These are phyloP conservation scores for Etheostoma cragini DNA, from an alignment of 2,113 vertebrate genomes.

Conservation along the genomic window DNA sequence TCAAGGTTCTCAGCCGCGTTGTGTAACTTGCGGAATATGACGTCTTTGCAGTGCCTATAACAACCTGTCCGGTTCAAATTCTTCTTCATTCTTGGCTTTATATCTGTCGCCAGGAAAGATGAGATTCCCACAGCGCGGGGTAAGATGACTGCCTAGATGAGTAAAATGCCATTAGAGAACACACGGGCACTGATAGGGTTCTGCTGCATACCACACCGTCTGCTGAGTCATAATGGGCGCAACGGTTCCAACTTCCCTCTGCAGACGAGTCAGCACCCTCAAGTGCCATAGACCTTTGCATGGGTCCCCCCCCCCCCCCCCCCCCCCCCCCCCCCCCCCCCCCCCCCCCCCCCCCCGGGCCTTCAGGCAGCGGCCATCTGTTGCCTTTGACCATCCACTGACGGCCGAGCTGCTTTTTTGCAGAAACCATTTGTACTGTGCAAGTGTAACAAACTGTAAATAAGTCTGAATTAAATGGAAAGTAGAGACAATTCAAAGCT, in stretches of 20 bases:
- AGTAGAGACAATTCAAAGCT: conserved; percentile 2
- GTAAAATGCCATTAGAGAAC: conserved; percentile 61
- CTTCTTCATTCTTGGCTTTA: conserved; percentile 35
- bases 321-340: too few relatives aligned
- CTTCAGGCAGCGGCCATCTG: too few relatives aligned
- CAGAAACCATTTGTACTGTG: not conserved
- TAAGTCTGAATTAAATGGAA: conserved; percentile 9
- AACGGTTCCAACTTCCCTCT: conserved; percentile 42
- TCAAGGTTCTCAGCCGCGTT: not conserved
- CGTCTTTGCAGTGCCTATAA: conserved; percentile 7
- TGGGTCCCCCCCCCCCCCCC: too few relatives aligned
- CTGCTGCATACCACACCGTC: conserved; percentile 48
- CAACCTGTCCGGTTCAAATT: conserved; percentile 36
- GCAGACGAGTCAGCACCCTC: not conserved
- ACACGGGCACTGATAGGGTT: conserved; percentile 43
- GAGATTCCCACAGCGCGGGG: conserved; percentile 57
- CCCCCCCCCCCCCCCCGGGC: too few relatives aligned
- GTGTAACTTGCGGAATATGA: conserved; percentile 3
- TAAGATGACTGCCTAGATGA: conserved; percentile 48
- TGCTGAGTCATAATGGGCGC: conserved; percentile 66
- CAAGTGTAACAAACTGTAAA: conserved; percentile 36
- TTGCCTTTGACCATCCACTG: too few relatives aligned
- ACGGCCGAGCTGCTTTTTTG: not conserved
- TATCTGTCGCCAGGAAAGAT: conserved; percentile 55
- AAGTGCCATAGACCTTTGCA: too few relatives aligned